Evolutionary conservation across 2,797 vertebrate species (phyloP), one percentile per base, ranked within the genome.

Genomic region (Urophycis tenuis): DNA sequence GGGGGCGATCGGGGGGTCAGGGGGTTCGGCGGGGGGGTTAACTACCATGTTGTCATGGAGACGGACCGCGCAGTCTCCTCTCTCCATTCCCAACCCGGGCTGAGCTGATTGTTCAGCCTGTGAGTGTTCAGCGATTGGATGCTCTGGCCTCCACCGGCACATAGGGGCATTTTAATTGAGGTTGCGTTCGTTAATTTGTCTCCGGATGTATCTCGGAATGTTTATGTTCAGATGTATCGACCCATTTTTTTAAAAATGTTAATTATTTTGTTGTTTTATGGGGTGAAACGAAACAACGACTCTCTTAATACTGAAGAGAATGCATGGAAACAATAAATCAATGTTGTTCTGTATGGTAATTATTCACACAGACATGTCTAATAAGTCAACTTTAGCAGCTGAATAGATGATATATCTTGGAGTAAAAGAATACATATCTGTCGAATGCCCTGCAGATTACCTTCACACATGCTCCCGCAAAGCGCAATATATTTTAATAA

Each of bases 11-110:
- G 33, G 45, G 71, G 83, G 60, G 25, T 67, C 53, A 60, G 53
- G 3, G 53, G 53, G 7, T 25, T 60, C 19, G 22, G 22, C 6
- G 73, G 74, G 74, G 75, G 81, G 78, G 82, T 84, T 77, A 85
- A 80, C 60, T 74, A 12, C 77, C 79, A 73, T 84, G 78, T 53
- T 82, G 72, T 25, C 29, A 74, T 67, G 25, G 60, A 67, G 60
- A 67, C 15, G 25, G 60, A 67, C 12, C 30, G 71, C 75, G 80
- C 22, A 78, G 19, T 60, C 19, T 79, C 31, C 19, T 41, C 25
- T 67, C 60, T 14, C 9, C 9, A 29, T 25, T 12, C 60, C 25
- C 9, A 4, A n/a, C 60, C 60, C 14, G 10, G 29, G 60, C 25
- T 29, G 53, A 60, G 2, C 53, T 25, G 60, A 25, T n/a, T 67